These are phyloP conservation scores for Scomberomorus guttatus DNA, from an alignment of 2,797 vertebrate genomes.

Conservation along the genomic window DNA sequence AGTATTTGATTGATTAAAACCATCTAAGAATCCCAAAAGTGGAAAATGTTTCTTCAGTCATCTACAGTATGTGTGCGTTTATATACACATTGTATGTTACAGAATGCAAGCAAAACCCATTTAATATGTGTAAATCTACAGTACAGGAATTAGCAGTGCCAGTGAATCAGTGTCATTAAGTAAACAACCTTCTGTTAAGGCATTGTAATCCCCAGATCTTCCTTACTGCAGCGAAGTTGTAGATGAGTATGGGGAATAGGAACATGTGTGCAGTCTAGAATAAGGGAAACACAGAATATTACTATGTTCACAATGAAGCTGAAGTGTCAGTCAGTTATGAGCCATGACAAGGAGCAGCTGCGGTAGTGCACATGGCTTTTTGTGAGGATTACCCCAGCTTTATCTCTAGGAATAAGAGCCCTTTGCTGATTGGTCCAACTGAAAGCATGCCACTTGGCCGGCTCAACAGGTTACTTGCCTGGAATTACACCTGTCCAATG, in stretches of 20 bases:
- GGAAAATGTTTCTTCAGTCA: background rate
- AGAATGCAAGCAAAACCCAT: background rate
- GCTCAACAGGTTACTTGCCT: constrained; percentile 74
- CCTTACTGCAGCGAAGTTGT: background rate
- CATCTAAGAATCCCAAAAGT: constrained; percentile 35
- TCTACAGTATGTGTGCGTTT: constrained; percentile 10
- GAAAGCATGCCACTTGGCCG: constrained; percentile 75
- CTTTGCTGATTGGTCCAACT: constrained; percentile 68
- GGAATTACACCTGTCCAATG: constrained; percentile 70
- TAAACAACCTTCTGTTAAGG: background rate
- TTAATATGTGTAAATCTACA: constrained; percentile 3
- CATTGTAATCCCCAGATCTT: constrained; percentile 9
- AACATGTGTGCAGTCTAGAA: background rate
- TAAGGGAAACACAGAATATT: constrained; percentile 28
- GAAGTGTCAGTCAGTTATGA: constrained; percentile 40
- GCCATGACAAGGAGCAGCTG: constrained; percentile 58
- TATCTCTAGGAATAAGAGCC: constrained; percentile 70
- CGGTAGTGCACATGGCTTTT: constrained; percentile 58
- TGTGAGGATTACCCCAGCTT: constrained; percentile 79
- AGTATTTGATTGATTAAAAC: constrained; percentile 77
- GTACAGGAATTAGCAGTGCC: background rate
- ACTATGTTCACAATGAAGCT: constrained; percentile 24
- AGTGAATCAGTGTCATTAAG: background rate
- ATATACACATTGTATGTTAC: background rate
- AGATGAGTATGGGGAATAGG: background rate